Percentiles rank a stretch among this genome's conserved stretches.
phyloP scores from a whole-genome alignment of 2,888 invertebrate genomes.

The Sminthurides aquaticus region DNA sequence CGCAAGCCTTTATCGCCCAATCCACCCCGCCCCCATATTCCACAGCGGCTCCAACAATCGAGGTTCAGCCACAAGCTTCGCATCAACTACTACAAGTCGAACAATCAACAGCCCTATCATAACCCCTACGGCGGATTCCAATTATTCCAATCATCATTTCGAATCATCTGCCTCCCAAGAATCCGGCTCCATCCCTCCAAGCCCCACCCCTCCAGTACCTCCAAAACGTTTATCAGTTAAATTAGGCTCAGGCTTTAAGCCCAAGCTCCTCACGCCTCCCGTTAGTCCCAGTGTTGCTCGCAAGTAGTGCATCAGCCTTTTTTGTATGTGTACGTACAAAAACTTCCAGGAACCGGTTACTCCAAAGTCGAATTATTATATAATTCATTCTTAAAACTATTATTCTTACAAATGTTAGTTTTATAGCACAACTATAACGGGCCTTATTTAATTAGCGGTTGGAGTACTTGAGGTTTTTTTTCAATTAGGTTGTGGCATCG shows the following conservation, averaged over 20 bases:
- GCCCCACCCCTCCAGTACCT: constrained; percentile 37
- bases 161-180: constrained; percentile 15
- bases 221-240: constrained; percentile 39
- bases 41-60: constrained; percentile 45
- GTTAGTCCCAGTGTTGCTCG: constrained; percentile 27
- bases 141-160: constrained; percentile 17
- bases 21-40: constrained; percentile 54
- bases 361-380: too few species aligned
- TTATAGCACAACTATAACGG: too few species aligned
- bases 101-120: constrained; percentile 10
- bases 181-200: constrained; percentile 26
- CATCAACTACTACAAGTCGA: constrained; percentile 12
- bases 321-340: not conserved
- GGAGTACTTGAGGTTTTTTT: too few species aligned
- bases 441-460: too few species aligned
- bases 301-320: not conserved
- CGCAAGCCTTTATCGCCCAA: constrained; percentile 62
- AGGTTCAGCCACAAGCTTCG: constrained; percentile 44
- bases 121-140: constrained; percentile 11
- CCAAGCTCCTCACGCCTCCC: constrained; percentile 39
- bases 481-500: too few species aligned
- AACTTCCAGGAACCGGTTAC: not conserved
- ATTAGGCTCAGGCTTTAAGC: constrained; percentile 30
- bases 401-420: too few species aligned
- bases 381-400: too few species aligned